Base-by-base conservation (phyloP, 2,888 invertebrate genomes). In the Drosophila paramelanica region DNA sequence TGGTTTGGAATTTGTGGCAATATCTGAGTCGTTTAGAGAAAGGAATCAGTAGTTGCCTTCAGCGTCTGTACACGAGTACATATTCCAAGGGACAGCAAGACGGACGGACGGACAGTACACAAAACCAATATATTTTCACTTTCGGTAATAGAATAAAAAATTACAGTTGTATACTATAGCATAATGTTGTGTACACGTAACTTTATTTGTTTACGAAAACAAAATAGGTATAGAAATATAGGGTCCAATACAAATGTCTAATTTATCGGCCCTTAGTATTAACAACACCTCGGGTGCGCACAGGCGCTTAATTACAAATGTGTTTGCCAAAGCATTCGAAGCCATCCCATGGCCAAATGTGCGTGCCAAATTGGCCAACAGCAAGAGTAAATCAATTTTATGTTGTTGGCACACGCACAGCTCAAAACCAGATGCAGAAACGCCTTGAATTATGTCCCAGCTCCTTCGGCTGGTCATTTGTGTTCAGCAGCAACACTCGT, bases 271-370 rank as follows among this genome's bases (percentile, higher is more conserved):
- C 42, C 50, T 65, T 49, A 53, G 49, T 46, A 77, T 73, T 81
- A 77, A 72, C 61, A 72, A 70, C 69, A 74, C 84, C 61, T 67
- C 45, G 49, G 84, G 61, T 68, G 76, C 65, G 51, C 59, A 61
- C 39, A 56, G 58, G 55, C 81, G 68, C 79, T 84, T 81, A 81
- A 81, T 81, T 84, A 70, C 81, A 67, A 73, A 52, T 76, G 71
- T 67, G 67, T 71, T 71, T 61, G 82, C 56, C 73, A 66, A 62
- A 50, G 68, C 76, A 65, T 70, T 57, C 53, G 58, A 67, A 45
- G 72, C 53, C 50, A 58, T 43, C 68, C 66, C 46, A 45, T 67
- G 76, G 69, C 41, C 67, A 56, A 76, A 66, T 67, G 65, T 67
- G 68, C 71, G 76, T 69, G 79, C 73, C 70, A 73, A 84, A 79